phyloP scores from a whole-genome alignment of 2,797 vertebrate species.

The Tympanoctomys barrerae region DNA sequence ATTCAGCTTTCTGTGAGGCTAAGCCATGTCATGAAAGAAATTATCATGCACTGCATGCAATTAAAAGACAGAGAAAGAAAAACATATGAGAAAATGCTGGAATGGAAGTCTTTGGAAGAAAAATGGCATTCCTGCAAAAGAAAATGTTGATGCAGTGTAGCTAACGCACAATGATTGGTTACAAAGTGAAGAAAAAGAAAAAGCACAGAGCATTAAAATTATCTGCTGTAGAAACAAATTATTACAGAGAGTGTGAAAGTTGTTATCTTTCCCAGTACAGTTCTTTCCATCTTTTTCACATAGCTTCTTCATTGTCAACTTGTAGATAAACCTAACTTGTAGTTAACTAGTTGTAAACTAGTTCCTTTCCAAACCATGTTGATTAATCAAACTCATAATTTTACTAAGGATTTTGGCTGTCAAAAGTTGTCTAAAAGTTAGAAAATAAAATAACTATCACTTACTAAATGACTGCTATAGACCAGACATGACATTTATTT shows the following conservation, averaged over 20 bases:
- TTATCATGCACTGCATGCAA: slow-evolving; percentile 91
- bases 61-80: slow-evolving; percentile 69
- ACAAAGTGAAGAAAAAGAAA: slow-evolving; percentile 86
- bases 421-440: slow-evolving; percentile 77
- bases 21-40: slow-evolving; percentile 89
- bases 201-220: slow-evolving; percentile 86
- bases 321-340: slow-evolving; percentile 68
- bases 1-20: slow-evolving; percentile 91
- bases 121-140: slow-evolving; percentile 91
- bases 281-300: slow-evolving; percentile 83
- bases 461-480: slow-evolving; percentile 34
- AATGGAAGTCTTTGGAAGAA: slow-evolving; percentile 87
- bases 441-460: slow-evolving; percentile 20
- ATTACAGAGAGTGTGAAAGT: slow-evolving; percentile 94
- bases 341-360: slow-evolving; percentile 75
- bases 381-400: slow-evolving; percentile 83
- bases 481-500: neutral
- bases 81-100: slow-evolving; percentile 86
- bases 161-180: slow-evolving; percentile 88
- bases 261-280: slow-evolving; percentile 88
- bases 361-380: slow-evolving; percentile 81
- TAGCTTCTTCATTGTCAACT: slow-evolving; percentile 86
- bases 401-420: slow-evolving; percentile 84
- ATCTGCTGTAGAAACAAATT: slow-evolving; percentile 87
- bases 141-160: slow-evolving; percentile 88